Conservation (phyloP, 2,888 invertebrate species). For the Elegia similella region DNA sequence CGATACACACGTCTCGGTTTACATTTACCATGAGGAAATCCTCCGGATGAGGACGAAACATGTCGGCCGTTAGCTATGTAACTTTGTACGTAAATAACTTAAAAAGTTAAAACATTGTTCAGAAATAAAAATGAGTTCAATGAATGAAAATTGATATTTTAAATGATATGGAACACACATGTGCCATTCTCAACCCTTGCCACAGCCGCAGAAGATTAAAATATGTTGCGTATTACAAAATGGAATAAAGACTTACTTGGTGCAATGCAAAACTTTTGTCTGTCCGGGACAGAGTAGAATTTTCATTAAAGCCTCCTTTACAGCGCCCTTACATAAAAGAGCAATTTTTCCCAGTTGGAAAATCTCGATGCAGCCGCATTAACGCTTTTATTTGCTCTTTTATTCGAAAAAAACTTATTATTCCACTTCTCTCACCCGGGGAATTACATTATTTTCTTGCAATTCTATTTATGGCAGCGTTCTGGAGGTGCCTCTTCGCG, state of each 20-base stretch:
- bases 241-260: conserved; percentile 45
- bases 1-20: too few species aligned
- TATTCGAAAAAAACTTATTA: conserved; percentile 74
- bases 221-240: conserved; percentile 38
- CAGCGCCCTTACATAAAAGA: conserved; percentile 69
- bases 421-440: conserved; percentile 67
- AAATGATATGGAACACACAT: background rate
- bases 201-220: conserved; percentile 17
- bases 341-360: conserved; percentile 72
- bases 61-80: too few species aligned
- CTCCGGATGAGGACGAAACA: too few species aligned
- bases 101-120: too few species aligned
- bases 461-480: conserved; percentile 54
- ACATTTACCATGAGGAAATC: too few species aligned
- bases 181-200: background rate
- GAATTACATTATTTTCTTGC: conserved; percentile 70
- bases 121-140: too few species aligned
- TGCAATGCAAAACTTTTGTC: conserved; percentile 54
- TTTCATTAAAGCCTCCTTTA: conserved; percentile 75
- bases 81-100: too few species aligned
- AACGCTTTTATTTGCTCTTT: conserved; percentile 73
- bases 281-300: conserved; percentile 58
- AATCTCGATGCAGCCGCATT: conserved; percentile 78
- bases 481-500: conserved; percentile 15
- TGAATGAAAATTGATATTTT: background rate